Conservation (phyloP, 1,140 invertebrate species). For the Spodoptera frugiperda region DNA sequence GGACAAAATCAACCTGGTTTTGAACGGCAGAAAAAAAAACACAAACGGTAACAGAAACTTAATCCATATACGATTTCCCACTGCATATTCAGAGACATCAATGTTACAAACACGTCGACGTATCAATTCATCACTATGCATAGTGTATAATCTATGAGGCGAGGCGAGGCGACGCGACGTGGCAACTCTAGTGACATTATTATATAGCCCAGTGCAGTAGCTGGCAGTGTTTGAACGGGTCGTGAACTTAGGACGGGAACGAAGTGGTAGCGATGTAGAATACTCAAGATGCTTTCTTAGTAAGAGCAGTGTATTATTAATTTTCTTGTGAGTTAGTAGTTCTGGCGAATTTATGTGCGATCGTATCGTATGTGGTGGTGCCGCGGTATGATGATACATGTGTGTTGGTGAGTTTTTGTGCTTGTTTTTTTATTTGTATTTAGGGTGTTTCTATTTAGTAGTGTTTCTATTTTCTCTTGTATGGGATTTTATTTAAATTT, state of each 20-base stretch:
- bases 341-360: conserved; percentile 4
- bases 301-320: conserved; percentile 13
- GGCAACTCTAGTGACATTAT: conserved; percentile 22
- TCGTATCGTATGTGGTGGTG: neutral
- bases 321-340: conserved; percentile 17
- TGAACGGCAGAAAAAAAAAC: neutral
- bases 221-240: conserved; percentile 11
- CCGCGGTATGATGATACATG: neutral
- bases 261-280: conserved; percentile 9
- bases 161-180: neutral
- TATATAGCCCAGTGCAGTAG: conserved; percentile 11
- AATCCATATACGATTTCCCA: no score
- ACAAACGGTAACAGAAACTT: no score
- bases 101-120: neutral
- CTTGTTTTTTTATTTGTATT: no score
- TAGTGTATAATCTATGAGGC: conserved; percentile 22
- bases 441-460: no score
- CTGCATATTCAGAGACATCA: no score
- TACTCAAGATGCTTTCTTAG: conserved; percentile 10
- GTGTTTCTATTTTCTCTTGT: no score
- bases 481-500: no score
- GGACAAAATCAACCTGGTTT: no score
- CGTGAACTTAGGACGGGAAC: neutral
- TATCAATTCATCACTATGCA: conserved; percentile 28
- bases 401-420: no score